Base-by-base conservation (phyloP, 1,140 invertebrate species). In the Scaptomyza pallida region DNA sequence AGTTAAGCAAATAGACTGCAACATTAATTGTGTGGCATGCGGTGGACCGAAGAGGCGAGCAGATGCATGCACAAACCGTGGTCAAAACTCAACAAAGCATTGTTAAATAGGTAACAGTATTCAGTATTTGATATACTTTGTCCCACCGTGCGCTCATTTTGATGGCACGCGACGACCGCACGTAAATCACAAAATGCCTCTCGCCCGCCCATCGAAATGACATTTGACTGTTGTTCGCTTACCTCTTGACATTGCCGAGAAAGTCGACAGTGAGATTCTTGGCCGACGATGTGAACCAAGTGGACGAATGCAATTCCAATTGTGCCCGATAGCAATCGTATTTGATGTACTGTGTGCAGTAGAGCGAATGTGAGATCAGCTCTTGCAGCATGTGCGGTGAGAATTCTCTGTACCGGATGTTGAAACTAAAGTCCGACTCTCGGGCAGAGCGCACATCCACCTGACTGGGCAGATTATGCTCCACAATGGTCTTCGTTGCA, bases 291-390 rank as follows among this genome's bases (percentile, higher is more conserved):
- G 95, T 94, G 88, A 99, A 97, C 97, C 97, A 98, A 0, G 97
- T 98, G 10, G 96, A 95, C 37, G 96, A 96, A 78, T 97, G 96
- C 15, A 98, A 92, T 65, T 97, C 96, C 50, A 98, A 91, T 12
- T 96, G 97, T 6, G 96, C 96, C 92, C 96, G 96, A 78, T 96
- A 96, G 79, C 97, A 99, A 71, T 98, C 96, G 83, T 98, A 99
- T 82, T 97, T 97, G 19, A 98, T 95, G 75, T 96, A 95, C 90
- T 98, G 97, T 56, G 95, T 95, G 83, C 97, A 99, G 86, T 96
- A 95, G 35, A 97, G 93, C 0, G 97, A 98, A 89, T 97, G 96
- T 0, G 95, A 95, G 13, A 98, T 97, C 40, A 99, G 92, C 80
- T 97, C 95, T 81, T 97, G 96, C 1, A 99, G 92, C 96, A 98